Percentiles rank a stretch among this genome's conserved stretches.
Evolutionary conservation across 1,140 invertebrate species (phyloP).

Genomic region (Oedothorax gibbosus): DNA sequence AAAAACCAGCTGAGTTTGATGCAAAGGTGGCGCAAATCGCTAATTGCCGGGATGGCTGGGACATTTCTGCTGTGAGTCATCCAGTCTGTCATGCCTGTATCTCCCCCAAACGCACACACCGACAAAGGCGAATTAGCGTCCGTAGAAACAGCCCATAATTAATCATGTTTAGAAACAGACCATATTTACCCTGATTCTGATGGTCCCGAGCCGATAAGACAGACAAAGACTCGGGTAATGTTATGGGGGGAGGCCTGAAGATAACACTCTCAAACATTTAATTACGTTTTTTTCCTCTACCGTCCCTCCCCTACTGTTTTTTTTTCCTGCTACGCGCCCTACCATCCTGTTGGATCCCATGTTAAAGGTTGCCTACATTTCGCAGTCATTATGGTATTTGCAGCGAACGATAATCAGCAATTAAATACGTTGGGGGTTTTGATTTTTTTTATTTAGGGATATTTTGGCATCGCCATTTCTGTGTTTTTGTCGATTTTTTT

Average conservation of each 20-base stretch:
- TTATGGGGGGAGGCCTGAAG: not conserved
- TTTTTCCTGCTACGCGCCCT: slow-evolving; percentile 19
- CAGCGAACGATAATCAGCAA: slow-evolving; percentile 55
- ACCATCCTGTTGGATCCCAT: slow-evolving; percentile 40
- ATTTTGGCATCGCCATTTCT: not conserved
- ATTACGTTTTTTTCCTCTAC: slow-evolving; percentile 52
- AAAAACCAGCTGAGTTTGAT: slow-evolving; percentile 19
- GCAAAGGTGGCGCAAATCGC: slow-evolving; percentile 34
- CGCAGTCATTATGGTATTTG: slow-evolving; percentile 51
- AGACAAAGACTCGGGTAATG: slow-evolving; percentile 37
- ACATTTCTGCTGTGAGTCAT: slow-evolving; percentile 16
- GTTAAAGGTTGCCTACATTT: slow-evolving; percentile 44
- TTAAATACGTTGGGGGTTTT: slow-evolving; percentile 54
- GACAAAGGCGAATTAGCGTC: slow-evolving; percentile 51
- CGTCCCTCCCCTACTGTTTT: slow-evolving; percentile 33
- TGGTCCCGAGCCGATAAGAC: slow-evolving; percentile 42
- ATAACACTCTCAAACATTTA: slow-evolving; percentile 60
- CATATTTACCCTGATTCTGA: slow-evolving; percentile 56
- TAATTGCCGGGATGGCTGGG: slow-evolving; percentile 40
- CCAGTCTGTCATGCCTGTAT: slow-evolving; percentile 13
- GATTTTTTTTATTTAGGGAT: slow-evolving; percentile 1
- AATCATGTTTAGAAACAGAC: slow-evolving; percentile 57
- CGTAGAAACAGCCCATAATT: slow-evolving; percentile 53
- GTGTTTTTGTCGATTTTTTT: slow-evolving; percentile 49
- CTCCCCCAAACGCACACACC: slow-evolving; percentile 15